Conservation (phyloP, 2,888 invertebrate species). For the Epinotia demarniana region DNA sequence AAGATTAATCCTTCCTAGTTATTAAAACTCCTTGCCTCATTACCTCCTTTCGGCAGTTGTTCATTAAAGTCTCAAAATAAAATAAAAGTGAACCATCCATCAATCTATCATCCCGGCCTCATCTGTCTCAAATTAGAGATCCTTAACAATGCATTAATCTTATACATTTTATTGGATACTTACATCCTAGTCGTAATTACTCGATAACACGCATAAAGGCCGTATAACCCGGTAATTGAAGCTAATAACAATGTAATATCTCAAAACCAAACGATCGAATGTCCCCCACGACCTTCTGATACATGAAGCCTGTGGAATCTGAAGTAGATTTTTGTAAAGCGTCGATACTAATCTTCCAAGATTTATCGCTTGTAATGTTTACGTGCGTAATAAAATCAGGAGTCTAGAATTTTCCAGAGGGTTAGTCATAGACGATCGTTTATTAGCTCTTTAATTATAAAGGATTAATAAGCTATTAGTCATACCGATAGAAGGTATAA, state of each 20-base stretch:
- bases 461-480: neutral
- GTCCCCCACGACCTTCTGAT: neutral
- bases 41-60: constrained; percentile 16
- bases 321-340: constrained; percentile 39
- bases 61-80: constrained; percentile 21
- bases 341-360: constrained; percentile 43
- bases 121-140: constrained; percentile 27
- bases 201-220: constrained; percentile 56
- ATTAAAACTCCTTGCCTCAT: constrained; percentile 6
- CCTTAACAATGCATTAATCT: constrained; percentile 28
- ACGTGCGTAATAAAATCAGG: constrained; percentile 26
- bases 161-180: constrained; percentile 14
- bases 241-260: constrained; percentile 32
- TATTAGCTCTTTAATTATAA: neutral
- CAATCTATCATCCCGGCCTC: constrained; percentile 31
- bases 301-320: neutral
- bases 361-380: constrained; percentile 47
- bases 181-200: constrained; percentile 54
- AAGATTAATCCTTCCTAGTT: constrained; percentile 11
- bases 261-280: neutral
- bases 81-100: constrained; percentile 21
- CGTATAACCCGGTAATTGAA: constrained; percentile 56
- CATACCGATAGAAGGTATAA: neutral
- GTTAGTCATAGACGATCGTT: constrained; percentile 9
- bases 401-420: constrained; percentile 23